Evolutionary conservation across 2,113 vertebrate species (phyloP), one percentile per base, ranked within the genome.

Genomic region (Serinus canaria): DNA sequence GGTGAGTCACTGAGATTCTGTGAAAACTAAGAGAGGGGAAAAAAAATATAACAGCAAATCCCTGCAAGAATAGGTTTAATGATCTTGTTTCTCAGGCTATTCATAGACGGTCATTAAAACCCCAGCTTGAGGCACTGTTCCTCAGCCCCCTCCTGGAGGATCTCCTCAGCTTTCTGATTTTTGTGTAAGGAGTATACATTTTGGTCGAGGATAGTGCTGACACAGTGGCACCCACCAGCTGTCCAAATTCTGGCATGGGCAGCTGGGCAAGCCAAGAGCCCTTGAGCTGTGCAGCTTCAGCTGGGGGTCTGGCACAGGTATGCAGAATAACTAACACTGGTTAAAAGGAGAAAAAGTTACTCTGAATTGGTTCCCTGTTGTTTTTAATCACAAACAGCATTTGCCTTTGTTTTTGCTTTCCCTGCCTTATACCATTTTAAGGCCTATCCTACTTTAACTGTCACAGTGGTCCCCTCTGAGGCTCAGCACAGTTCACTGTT

Each of bases 51-150:
- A 70, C 27, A 50, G 13, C 64, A 86, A 80, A 88, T 39, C 33
- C 49, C 68, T 77, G 53, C 56, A 79, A 92, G 27, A 90, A 59
- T 4, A 85, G 28, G 56, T 59, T 90, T 83, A 89, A 83, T 49
- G 60, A 87, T 83, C 60, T 86, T 89, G 21, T 94, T 95, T 92
- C 83, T 86, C 39, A 72, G 13, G n/a, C 9, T 90, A 44, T 83
- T 94, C 76, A 70, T 55, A 89, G 67, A 41, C 0, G 0, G 1
- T 44, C 62, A 93, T 82, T 68, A 64, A 59, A 94, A 55, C 2
- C 16, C 11, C 44, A 72, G 56, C 53, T 24, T 8, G 10, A 90
- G 49, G n/a, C 9, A 75, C 33, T 60, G 24, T 39, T 96, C 19
- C 24, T 73, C n/a, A 60, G 9, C 18, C 25, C 8, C 35, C 43